Base-by-base conservation (phyloP, 2,113 vertebrate genomes). In the Acrocephalus arundinaceus region DNA sequence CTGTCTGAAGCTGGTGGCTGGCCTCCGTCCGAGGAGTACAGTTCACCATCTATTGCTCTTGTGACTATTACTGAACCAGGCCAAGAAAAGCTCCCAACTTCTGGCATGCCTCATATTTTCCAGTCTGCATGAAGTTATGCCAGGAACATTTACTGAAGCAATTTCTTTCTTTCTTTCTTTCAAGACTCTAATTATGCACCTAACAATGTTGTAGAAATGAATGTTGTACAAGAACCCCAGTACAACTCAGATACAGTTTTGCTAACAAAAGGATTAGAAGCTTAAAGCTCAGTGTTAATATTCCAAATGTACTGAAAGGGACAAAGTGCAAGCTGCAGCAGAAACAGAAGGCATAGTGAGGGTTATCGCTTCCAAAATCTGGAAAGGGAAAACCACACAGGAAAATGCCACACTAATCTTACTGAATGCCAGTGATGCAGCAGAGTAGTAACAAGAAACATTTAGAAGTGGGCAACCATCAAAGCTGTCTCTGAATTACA, bases 1-100 rank as follows among this genome's bases (percentile, higher is more conserved):
- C 68, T 82, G 93, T 81, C 88, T 95, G 80, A 87, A 84, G 76
- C 76, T 58, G 57, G 66, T 82, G 73, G 83, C 83, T 95, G 96
- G 92, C 90, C 94, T 72, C 90, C 70, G 66, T 85, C 94, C 3
- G 88, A 94, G 65, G 23, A 93, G 76, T 72, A 94, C 90, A 95
- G 96, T 95, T 97, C 93, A 96, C 90, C n/a, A 39, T 93, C 96
- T 93, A 92, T 79, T 96, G 83, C 96, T 96, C 94, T 93, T 96
- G 90, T 85, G 92, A 96, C 90, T 96, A 54, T 85, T 96, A 75
- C 83, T 85, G 92, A 92, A 76, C 72, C 1, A 2, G 77, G 95
- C 94, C 92, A 96, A 96, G 88, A 95, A 97, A 95, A 96, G 79
- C 93, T 95, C 91, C 93, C 83, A 75, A 61, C 59, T 81, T 95